These are phyloP conservation scores for Microcebus lehilahytsara DNA, from an alignment of 2,113 vertebrate genomes.

Conservation along the genomic window DNA sequence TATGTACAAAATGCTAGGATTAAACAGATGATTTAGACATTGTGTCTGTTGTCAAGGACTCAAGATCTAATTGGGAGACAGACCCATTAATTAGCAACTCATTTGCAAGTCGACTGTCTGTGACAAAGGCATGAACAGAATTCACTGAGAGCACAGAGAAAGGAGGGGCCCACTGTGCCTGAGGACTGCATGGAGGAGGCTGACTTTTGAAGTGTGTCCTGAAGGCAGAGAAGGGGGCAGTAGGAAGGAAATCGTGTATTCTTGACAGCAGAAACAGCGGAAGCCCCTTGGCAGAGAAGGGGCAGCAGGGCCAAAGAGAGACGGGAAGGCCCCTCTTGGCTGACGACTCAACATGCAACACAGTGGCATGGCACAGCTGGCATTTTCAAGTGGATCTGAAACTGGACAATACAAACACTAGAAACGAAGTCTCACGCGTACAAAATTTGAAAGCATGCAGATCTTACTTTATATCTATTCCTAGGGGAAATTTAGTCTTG, in stretches of 20 bases:
- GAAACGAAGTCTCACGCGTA: background rate
- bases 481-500: background rate
- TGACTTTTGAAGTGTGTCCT: background rate
- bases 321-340: rapidly evolving
- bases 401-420: background rate
- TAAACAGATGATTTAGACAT: background rate
- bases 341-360: background rate
- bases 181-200: background rate
- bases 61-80: background rate
- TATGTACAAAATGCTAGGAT: background rate
- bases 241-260: background rate
- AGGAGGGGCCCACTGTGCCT: background rate
- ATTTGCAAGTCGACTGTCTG: background rate
- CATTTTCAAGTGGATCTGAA: background rate
- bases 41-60: background rate
- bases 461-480: background rate
- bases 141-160: background rate
- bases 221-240: background rate
- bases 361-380: no score
- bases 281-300: background rate
- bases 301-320: no score
- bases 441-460: background rate
- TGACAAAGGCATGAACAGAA: background rate
- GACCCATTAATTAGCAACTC: background rate
- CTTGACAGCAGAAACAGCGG: background rate